A percentile compares a stretch with the other conserved stretches of the same genome.
phyloP scores from a whole-genome alignment of 2,113 vertebrate genomes.

The Zingel zingel region DNA sequence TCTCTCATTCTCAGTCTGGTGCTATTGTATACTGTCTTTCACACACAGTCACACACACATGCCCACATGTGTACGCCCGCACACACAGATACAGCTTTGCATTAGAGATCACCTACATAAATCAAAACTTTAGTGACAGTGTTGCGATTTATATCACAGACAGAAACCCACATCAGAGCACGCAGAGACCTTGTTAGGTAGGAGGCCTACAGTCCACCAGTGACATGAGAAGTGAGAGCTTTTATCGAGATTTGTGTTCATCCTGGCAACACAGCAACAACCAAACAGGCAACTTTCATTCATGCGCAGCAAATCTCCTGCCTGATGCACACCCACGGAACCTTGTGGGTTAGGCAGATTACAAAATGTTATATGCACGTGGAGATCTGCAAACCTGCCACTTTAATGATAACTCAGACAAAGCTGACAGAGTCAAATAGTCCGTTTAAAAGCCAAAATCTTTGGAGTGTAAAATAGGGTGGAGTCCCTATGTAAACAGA shows the following conservation, averaged over 20 bases:
- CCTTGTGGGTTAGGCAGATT: conserved; percentile 19
- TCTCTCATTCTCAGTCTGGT: conserved; percentile 20
- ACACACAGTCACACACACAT: conserved; percentile 5
- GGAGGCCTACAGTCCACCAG: conserved; percentile 17
- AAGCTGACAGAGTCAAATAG: conserved; percentile 22
- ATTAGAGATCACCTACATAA: conserved; percentile 12
- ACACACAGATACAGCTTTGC: conserved; percentile 14
- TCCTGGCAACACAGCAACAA: conserved; percentile 44
- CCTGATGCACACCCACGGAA: conserved; percentile 14
- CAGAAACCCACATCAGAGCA: conserved; percentile 21
- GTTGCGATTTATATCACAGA: conserved; percentile 23
- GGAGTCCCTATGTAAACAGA: conserved; percentile 64
- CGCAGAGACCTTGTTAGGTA: neutral
- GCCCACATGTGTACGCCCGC: neutral
- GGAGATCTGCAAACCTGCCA: conserved; percentile 41
- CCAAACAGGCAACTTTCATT: conserved; percentile 45
- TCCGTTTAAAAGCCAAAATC: conserved; percentile 22
- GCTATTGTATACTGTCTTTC: conserved; percentile 11
- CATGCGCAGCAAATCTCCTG: conserved; percentile 37
- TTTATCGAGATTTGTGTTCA: conserved; percentile 44
- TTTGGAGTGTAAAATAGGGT: conserved; percentile 25
- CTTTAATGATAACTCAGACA: conserved; percentile 45
- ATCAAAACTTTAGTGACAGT: conserved; percentile 6
- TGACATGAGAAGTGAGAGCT: conserved; percentile 27
- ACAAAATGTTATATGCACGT: neutral